Evolutionary conservation across 2,113 vertebrate genomes (phyloP).

Genomic region (Pipa parva): DNA sequence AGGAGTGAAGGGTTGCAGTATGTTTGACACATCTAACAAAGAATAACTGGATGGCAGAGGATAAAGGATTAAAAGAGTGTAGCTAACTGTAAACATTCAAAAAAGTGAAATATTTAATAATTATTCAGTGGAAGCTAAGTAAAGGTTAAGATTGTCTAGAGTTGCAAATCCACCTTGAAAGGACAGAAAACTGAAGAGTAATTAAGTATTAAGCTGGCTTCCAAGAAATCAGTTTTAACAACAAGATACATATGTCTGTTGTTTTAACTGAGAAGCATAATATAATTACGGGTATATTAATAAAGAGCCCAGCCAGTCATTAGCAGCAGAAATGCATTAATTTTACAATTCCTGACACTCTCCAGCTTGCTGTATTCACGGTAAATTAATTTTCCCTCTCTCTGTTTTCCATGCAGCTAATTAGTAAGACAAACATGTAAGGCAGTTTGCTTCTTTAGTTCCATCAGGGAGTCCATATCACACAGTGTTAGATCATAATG

Average conservation of each 20-base stretch:
- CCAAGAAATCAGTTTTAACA: constrained; percentile 49
- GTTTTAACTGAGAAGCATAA: constrained; percentile 57
- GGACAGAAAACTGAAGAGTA: constrained; percentile 46
- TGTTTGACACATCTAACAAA: not conserved
- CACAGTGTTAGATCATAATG: not conserved
- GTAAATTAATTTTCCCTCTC: constrained; percentile 47
- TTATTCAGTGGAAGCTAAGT: not conserved
- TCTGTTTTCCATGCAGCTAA: constrained; percentile 50
- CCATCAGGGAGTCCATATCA: not conserved
- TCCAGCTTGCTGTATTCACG: constrained; percentile 47
- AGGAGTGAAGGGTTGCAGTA: not conserved
- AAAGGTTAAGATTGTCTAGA: too few relatives aligned
- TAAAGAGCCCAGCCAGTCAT: constrained; percentile 43
- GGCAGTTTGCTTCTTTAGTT: constrained; percentile 33
- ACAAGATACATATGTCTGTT: constrained; percentile 42
- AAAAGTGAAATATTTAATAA: too few relatives aligned
- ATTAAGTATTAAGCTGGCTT: constrained; percentile 40
- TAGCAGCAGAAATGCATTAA: constrained; percentile 46
- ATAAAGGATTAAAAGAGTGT: not conserved
- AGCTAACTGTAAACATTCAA: too few relatives aligned
- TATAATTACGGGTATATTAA: constrained; percentile 51
- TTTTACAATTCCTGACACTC: constrained; percentile 43
- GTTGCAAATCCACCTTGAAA: not conserved
- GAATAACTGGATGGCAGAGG: not conserved
- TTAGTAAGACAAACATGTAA: constrained; percentile 32